A percentile compares a stretch with the other conserved stretches of the same genome.
These are phyloP conservation scores for Desmophyllum pertusum DNA, from an alignment of 92 coral and sea anemone genomes.

Conservation along the genomic window DNA sequence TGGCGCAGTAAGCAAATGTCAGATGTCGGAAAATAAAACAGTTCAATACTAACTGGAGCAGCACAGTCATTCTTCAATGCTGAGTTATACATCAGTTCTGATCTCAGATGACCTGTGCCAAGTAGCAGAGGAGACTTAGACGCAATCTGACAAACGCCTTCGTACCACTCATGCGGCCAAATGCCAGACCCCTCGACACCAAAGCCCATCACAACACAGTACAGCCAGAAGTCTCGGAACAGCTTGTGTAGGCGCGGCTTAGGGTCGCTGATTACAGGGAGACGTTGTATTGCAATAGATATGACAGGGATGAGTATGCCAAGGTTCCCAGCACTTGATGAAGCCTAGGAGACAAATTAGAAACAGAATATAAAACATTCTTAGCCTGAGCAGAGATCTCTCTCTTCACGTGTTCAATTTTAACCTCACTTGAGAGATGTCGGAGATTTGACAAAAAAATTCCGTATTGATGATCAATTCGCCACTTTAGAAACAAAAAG, in stretches of 20 bases:
- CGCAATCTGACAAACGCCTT: conserved; percentile 91
- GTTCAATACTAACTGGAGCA: conserved; percentile 81
- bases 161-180: conserved; percentile 96
- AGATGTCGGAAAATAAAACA: not conserved
- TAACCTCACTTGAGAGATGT: too few species aligned
- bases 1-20: not conserved
- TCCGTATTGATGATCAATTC: too few species aligned
- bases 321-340: conserved; percentile 99
- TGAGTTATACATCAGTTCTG: conserved; percentile 95
- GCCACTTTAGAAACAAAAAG: too few species aligned
- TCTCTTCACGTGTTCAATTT: too few species aligned
- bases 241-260: conserved; percentile 92
- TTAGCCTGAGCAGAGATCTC: too few species aligned
- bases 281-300: conserved; percentile 79
- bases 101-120: conserved; percentile 89
- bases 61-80: conserved; percentile 92
- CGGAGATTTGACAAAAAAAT: too few species aligned
- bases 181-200: conserved; percentile 90
- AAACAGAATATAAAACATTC: too few species aligned
- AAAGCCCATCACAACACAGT: conserved; percentile 98
- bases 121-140: conserved; percentile 91
- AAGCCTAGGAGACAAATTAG: conserved; percentile 56
- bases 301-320: conserved; percentile 96
- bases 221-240: conserved; percentile 96
- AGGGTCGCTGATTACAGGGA: conserved; percentile 94